These are phyloP conservation scores for Nomada ferruginata DNA, from an alignment of 2,888 invertebrate genomes.

Conservation along the genomic window DNA sequence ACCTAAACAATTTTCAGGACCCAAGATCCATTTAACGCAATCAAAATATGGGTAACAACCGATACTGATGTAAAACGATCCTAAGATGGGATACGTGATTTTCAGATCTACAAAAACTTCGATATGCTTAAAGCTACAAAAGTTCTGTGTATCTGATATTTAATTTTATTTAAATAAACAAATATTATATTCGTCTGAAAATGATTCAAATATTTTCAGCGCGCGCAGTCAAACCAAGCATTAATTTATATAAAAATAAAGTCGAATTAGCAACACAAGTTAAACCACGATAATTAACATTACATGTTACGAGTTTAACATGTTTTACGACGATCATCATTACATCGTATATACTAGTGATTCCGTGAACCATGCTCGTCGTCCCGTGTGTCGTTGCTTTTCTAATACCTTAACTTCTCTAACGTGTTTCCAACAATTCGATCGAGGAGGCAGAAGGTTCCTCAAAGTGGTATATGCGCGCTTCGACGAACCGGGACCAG, in stretches of 20 bases:
- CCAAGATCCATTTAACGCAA: neutral
- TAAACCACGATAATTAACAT: neutral
- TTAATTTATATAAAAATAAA: too few relatives aligned
- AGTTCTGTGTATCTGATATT: too few relatives aligned
- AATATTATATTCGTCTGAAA: too few relatives aligned
- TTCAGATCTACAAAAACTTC: neutral
- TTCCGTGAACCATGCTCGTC: slow-evolving; percentile 23
- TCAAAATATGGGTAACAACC: slow-evolving; percentile 17
- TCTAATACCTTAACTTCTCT: slow-evolving; percentile 34
- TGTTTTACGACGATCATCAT: neutral
- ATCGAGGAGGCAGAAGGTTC: slow-evolving; percentile 10
- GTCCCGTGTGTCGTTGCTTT: slow-evolving; percentile 3
- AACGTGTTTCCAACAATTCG: slow-evolving; percentile 11
- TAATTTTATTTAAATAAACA: too few relatives aligned
- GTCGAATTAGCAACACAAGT: neutral
- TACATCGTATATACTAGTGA: neutral
- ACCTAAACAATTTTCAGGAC: slow-evolving; percentile 24
- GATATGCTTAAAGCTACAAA: too few relatives aligned
- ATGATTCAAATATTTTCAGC: neutral
- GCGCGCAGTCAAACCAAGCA: neutral
- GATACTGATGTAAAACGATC: too few relatives aligned
- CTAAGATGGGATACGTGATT: neutral
- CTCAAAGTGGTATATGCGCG: neutral
- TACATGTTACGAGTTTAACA: neutral
- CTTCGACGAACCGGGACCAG: slow-evolving; percentile 14